Base-by-base conservation (phyloP, 2,797 vertebrate genomes). In the Lagodon rhomboides region DNA sequence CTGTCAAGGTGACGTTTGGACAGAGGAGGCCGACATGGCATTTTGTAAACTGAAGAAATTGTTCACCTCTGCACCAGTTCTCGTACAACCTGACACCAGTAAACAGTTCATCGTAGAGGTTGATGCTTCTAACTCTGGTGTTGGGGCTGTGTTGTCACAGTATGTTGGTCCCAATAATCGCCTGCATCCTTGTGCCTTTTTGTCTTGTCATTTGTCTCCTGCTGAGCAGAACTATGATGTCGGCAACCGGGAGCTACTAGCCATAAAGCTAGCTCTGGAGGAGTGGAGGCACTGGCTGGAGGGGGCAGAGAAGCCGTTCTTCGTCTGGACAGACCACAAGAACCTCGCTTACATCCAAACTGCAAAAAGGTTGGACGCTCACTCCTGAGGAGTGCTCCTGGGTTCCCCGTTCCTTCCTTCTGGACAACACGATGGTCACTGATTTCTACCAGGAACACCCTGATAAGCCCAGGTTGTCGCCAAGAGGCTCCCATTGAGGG, bases 1-100 rank as follows among this genome's bases (percentile, higher is more conserved):
- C 49, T 10, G 7, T 10, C 3, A n/a, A 9, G 0, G 8, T 10
- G 1, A 2, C 18, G 2, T 50, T n/a, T 1, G 2, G 8, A 3
- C n/a, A 20, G 49, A 9, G 6, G 49, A 50, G 8, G 18, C 18
- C 2, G 49, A 50, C 5, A n/a, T 2, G 3, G 49, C 49, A 2
- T 50, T n/a, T n/a, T 18, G 3, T 3, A 50, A 2, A 0, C 2
- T 50, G 1, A 50, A 50, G 20, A 2, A 2, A 1, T 20, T 5
- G 18, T 49, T 3, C 46, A 3, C 15, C 46, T 49, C 47, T 4
- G 46, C 46, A 16, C 15, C 16, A 17, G 46, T 47, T 17, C 46
- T 47, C 4, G 15, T 17, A 3, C 18, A 49, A 7, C 47, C 47
- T 2, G 47, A 49, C 3, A 4, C 47, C 17, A 2, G 1, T 2